Conservation (phyloP, 2,797 vertebrate species). For the Telmatherina bonti region DNA sequence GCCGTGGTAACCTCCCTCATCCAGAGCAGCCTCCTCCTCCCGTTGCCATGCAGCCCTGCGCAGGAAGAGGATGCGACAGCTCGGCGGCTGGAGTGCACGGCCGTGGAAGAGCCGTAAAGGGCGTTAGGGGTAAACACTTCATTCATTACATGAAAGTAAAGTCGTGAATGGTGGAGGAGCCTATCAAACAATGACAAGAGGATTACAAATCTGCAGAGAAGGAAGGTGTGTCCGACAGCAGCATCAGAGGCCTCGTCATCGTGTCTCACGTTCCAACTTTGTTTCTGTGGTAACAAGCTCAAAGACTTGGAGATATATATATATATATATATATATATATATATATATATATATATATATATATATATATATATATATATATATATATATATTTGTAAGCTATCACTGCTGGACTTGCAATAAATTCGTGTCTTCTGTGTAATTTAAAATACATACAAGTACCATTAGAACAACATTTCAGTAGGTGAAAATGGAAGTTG, state of each 20-base stretch:
- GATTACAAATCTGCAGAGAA: constrained; percentile 20
- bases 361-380: no score
- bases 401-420: background rate
- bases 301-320: background rate
- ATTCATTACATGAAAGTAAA: background rate
- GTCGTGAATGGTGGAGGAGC: background rate
- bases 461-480: background rate
- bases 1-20: constrained; percentile 75
- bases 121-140: no score
- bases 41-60: constrained; percentile 79
- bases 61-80: constrained; percentile 64
- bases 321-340: no score
- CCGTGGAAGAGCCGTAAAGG: background rate
- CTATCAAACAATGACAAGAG: background rate
- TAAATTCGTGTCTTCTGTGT: background rate
- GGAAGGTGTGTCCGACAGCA: constrained; percentile 32
- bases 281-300: constrained; percentile 27
- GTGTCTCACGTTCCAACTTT: constrained; percentile 5
- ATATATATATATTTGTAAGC: no score
- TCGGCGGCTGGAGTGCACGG: constrained; percentile 11
- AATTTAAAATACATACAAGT: background rate
- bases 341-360: no score
- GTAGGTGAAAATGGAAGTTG: no score
- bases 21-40: constrained; percentile 66
- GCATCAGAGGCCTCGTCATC: background rate